Conservation (phyloP, 2,797 vertebrate genomes). For the Siniperca undulata region DNA sequence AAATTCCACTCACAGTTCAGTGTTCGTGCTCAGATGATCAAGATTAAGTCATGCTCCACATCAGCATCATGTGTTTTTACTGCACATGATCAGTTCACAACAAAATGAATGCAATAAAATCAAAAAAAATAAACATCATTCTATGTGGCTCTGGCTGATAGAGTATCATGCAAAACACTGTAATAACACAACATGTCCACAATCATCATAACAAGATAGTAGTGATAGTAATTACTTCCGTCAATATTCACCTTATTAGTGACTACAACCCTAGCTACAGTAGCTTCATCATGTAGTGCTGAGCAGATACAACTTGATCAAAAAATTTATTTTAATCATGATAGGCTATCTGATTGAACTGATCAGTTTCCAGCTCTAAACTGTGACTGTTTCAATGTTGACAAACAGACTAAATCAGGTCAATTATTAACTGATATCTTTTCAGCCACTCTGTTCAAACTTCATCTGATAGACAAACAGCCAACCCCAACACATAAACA, state of each 20-base stretch:
- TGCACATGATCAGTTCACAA: neutral
- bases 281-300: neutral
- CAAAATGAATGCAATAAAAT: neutral
- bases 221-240: neutral
- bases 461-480: neutral
- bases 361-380: neutral
- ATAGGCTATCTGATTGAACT: neutral
- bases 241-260: neutral
- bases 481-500: neutral
- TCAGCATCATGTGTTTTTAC: neutral
- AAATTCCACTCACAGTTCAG: constrained; percentile 8
- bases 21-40: neutral
- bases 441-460: constrained; percentile 10
- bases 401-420: neutral
- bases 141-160: neutral
- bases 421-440: constrained; percentile 18
- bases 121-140: neutral
- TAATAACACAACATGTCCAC: neutral
- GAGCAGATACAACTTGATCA: neutral
- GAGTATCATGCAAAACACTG: neutral
- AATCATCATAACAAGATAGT: neutral
- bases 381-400: neutral
- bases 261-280: neutral
- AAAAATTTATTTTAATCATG: neutral
- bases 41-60: neutral